Evolutionary conservation across 2,797 vertebrate genomes (phyloP), one percentile per base, ranked within the genome.

Genomic region (Ctenopoma multispine): DNA sequence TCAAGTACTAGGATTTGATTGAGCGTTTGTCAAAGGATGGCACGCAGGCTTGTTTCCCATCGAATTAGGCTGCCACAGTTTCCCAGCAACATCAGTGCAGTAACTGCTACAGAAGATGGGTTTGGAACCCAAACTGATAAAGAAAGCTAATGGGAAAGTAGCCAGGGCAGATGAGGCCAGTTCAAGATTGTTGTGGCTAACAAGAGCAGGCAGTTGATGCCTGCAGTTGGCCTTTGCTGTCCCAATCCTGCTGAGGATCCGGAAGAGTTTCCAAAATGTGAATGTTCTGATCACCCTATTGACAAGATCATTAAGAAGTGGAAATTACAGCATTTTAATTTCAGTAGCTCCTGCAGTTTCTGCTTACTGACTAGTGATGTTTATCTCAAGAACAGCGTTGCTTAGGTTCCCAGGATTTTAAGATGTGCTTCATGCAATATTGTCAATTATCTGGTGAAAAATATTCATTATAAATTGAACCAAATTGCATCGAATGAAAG

Each of bases 151-250:
- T 3, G 6, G 23, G 20, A 15, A 50, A 6, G 55, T 31, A 43
- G 27, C 20, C 5, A 3, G 12, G 17, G 51, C 11, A 43, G 47
- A 21, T 5, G 29, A 75, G 31, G 24, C 23, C 46, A 62, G 23
- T 9, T 62, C 29, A 46, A 65, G 20, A 29, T 60, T 40, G 14
- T 5, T 72, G 18, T 59, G 58, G 53, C 4, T 47, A 11, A 48
- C 4, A 5, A 53, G n/a, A 53, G 17, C 21, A 5, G 2, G 2
- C 41, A 20, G 50, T 15, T 61, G 29, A 23, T 10, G 34, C 9
- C 20, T 5, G 1, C 49, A 47, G n/a, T 12, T 46, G 3, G 27
- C 17, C 23, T 20, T 38, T 0, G 3, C 36, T 69, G 53, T 15
- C 41, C 15, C 55, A 27, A 23, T 41, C 12, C 20, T 56, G 36